Evolutionary conservation across 1,140 invertebrate species (phyloP), one percentile per base, ranked within the genome.

Genomic region (Manduca sexta): DNA sequence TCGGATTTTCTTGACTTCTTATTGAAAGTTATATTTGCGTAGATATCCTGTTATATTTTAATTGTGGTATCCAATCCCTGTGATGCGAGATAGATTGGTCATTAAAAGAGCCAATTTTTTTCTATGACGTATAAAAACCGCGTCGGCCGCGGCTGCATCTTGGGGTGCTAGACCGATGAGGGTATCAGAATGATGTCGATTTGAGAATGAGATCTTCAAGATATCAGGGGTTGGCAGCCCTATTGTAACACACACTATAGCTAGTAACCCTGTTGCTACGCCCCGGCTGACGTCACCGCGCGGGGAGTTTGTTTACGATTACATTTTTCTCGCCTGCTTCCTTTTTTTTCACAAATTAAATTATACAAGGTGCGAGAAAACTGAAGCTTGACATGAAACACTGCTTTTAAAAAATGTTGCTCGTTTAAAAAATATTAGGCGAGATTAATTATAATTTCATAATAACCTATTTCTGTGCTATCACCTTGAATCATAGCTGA

Each of bases 361-460:
- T 56, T 56, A 56, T 45, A 56, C 54, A 51, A 56, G 48, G 54
- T 56, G 54, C 49, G 48, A 51, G 35, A 56, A 51, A 44, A 52
- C 33, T 49, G 30, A 14, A 30, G 18, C 46, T 40, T 51, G 54
- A 56, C 49, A 56, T 47, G 54, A 56, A 56, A 56, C 54, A 56
- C 45, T 44, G 44, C 44, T 51, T 52, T 48, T 42, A 52, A 56
- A 47, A 54, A 44, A 12, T 42, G 39, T 29, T 46, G 29, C 37
- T 52, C 37, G n/a, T 41, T 45, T 31, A 8, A 35, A 45, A 41
- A 43, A 48, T 48, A 48, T 48, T 41, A 42, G n/a, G 18, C 31
- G 49, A 53, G 45, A 46, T 46, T 54, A 34, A 49, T 31, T 44
- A 46, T 49, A 49, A 33, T 34, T 39, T 54, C 30, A 44, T 49